Percentiles rank a stretch among this genome's conserved stretches.
Evolutionary conservation across 2,888 invertebrate species (phyloP).

Genomic region (Drosophila neotestacea): DNA sequence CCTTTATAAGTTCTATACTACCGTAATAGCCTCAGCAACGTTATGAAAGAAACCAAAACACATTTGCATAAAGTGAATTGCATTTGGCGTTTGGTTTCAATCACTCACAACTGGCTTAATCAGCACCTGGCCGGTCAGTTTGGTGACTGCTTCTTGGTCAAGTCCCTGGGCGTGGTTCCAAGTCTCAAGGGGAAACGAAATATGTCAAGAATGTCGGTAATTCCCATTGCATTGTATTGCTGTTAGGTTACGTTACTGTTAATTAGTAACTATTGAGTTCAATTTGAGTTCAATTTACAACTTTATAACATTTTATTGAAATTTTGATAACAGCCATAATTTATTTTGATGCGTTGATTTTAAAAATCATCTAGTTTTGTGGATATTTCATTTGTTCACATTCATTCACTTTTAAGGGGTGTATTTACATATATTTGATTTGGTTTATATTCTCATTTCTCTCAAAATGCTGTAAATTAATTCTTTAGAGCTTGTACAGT

Average conservation of each 20-base stretch:
- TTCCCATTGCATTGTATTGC: background rate
- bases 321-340: no score
- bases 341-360: no score
- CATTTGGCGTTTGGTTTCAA: constrained; percentile 50
- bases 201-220: background rate
- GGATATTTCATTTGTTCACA: no score
- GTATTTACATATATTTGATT: no score
- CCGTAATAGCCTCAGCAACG: background rate
- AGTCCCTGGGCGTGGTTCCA: background rate
- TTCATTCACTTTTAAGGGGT: no score
- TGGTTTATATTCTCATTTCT: no score
- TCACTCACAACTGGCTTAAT: constrained; percentile 29
- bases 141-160: constrained; percentile 2
- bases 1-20: constrained; percentile 11
- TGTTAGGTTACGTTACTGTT: constrained; percentile 2
- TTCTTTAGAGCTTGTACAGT: no score
- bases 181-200: background rate
- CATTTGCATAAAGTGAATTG: constrained; percentile 71
- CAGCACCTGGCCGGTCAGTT: constrained; percentile 12
- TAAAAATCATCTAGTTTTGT: no score
- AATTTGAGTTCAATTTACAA: background rate
- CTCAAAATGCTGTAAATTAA: no score
- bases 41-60: background rate
- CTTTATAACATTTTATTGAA: no score
- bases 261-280: background rate